Conservation (phyloP, 2,797 vertebrate genomes). For the Brachyalestes nurse region DNA sequence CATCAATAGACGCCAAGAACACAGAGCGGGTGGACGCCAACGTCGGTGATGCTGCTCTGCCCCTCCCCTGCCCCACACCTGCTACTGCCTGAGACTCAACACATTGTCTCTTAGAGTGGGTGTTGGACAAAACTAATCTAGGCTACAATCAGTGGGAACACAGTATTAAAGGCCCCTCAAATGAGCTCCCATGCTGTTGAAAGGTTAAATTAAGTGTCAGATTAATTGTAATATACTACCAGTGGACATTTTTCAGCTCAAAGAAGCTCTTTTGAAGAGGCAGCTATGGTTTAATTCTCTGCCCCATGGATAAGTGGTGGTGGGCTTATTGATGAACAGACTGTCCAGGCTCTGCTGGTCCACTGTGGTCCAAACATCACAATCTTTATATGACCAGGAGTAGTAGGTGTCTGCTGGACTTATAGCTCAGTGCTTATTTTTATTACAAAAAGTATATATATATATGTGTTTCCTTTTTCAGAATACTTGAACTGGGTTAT, state of each 20-base stretch:
- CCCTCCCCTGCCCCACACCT: slow-evolving; percentile 62
- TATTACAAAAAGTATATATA: slow-evolving; percentile 70
- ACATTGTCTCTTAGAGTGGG: slow-evolving; percentile 5
- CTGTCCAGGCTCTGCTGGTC: slow-evolving; percentile 21
- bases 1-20: slow-evolving; percentile 45
- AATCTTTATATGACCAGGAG: slow-evolving; percentile 47
- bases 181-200: slow-evolving; percentile 7
- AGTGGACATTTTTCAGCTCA: slow-evolving; percentile 15
- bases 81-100: slow-evolving; percentile 65
- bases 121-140: slow-evolving; percentile 3
- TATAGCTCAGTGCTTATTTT: slow-evolving; percentile 62
- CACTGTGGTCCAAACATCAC: slow-evolving; percentile 23
- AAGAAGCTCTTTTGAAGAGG: slow-evolving; percentile 28
- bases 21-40: slow-evolving; percentile 65
- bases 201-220: slow-evolving; percentile 18
- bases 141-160: slow-evolving; percentile 35
- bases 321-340: slow-evolving; percentile 14
- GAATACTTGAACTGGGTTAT: slow-evolving; percentile 82
- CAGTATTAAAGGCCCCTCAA: slow-evolving; percentile 48
- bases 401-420: slow-evolving; percentile 67
- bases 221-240: slow-evolving; percentile 22
- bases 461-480: slow-evolving; percentile 71
- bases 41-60: slow-evolving; percentile 63
- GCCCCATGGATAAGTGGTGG: slow-evolving; percentile 16
- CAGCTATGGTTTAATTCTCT: slow-evolving; percentile 29